Base-by-base conservation (phyloP, 2,113 vertebrate genomes). In the Pterocles orientalis region DNA sequence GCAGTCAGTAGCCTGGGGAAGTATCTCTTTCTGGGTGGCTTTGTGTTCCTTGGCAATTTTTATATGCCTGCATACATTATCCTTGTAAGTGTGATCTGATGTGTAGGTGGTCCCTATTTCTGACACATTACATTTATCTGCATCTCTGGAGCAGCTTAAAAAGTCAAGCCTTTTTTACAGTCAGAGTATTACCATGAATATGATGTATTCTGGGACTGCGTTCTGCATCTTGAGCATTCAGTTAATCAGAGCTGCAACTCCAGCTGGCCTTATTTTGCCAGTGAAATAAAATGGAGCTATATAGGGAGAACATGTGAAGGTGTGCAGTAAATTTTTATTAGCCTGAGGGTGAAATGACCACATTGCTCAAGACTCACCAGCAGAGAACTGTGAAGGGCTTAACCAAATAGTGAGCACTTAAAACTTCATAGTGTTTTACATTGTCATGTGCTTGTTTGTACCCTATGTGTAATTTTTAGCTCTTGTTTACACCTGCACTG, bases 51-150 rank as follows among this genome's bases (percentile, higher is more conserved):
- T 90, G 90, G 82, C 88, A 93, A n/a, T 94, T 96, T 96, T 94
- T 77, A 64, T 87, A 68, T 0, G 65, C 89, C 91, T 96, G 91
- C 84, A 92, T 95, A 85, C 61, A 94, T 90, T 97, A 96, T 96
- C 86, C 72, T 95, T 92, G 75, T 80, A 96, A 97, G 92, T 93
- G 94, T 93, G 92, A 96, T 93, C 84, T 94, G 83, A 80, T 66
- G 85, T 96, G 88, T 96, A 97, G 94, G 96, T 97, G 97, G 95
- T 94, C 90, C 45, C 82, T 95, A 97, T 96, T 96, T 93, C 91
- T 95, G 92, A 95, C 82, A 92, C 56, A 47, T 95, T 97, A 86
- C 93, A 94, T 96, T 92, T 97, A 95, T 96, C 91, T 94, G 66
- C 77, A 94, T 97, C 96, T 97, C 91, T 90, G 91, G 84, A 94